Evolutionary conservation across 2,888 invertebrate species (phyloP).

Genomic region (Steinernema hermaphroditum): DNA sequence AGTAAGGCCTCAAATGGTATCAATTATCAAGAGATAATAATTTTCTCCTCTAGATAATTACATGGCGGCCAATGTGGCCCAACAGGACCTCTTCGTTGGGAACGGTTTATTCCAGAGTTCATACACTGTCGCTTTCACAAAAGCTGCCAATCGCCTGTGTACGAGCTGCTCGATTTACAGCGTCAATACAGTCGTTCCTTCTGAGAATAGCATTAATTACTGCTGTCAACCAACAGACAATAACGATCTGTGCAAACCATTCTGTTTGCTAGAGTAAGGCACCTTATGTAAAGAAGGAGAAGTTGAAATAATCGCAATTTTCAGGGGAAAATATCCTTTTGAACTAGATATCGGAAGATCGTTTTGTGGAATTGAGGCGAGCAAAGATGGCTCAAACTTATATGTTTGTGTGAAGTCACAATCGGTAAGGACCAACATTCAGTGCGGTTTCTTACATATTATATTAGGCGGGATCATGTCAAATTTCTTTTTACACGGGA

Average conservation of each 20-base stretch:
- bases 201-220: neutral
- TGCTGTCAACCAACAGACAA: neutral
- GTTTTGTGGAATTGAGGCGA: neutral
- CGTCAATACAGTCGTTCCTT: neutral
- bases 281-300: too few relatives aligned
- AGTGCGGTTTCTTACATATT: too few relatives aligned
- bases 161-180: neutral
- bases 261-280: neutral
- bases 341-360: neutral
- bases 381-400: neutral
- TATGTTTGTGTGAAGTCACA: neutral
- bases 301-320: neutral
- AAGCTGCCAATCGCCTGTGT: neutral
- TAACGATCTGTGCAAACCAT: neutral
- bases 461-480: too few relatives aligned
- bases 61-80: too few relatives aligned
- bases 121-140: neutral
- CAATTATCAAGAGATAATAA: too few relatives aligned
- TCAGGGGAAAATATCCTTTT: too few relatives aligned
- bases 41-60: too few relatives aligned
- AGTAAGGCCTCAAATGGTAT: too few relatives aligned
- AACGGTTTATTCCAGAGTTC: neutral
- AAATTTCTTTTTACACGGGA: too few relatives aligned
- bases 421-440: neutral
- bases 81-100: too few relatives aligned